Evolutionary conservation across 2,113 vertebrate genomes (phyloP).

Genomic region (Polypterus senegalus): DNA sequence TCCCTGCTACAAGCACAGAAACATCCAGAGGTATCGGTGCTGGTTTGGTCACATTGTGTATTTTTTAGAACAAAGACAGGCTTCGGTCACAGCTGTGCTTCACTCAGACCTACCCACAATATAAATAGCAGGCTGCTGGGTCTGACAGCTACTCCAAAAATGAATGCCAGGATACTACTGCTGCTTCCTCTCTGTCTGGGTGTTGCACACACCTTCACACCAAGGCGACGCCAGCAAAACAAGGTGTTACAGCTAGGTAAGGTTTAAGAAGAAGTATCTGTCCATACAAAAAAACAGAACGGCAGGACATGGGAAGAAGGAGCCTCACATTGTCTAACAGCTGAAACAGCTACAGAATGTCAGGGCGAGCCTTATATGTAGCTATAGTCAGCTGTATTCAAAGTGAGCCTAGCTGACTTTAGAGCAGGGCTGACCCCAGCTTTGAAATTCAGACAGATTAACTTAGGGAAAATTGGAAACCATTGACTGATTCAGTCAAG

Average conservation of each 20-base stretch:
- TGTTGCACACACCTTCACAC: constrained; percentile 17
- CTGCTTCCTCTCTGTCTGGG: constrained; percentile 33
- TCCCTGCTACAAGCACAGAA: constrained; percentile 37
- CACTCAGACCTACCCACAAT: not conserved
- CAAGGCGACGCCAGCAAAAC: constrained; percentile 31
- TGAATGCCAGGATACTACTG: constrained; percentile 33
- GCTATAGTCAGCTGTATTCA: too few relatives aligned
- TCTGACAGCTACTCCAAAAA: constrained; percentile 27
- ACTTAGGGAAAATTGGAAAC: too few relatives aligned
- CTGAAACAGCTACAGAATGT: too few relatives aligned
- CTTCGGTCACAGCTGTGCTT: not conserved
- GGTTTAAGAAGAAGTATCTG: constrained; percentile 6
- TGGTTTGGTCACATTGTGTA: constrained; percentile 41
- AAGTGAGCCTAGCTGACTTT: too few relatives aligned
- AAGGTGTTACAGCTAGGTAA: constrained; percentile 47
- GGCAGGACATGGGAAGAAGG: too few relatives aligned
- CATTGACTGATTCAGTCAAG: too few relatives aligned
- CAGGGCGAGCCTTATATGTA: too few relatives aligned
- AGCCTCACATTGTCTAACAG: too few relatives aligned
- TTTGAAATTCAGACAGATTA: too few relatives aligned
- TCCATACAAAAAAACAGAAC: not conserved
- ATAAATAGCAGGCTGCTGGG: constrained; percentile 23
- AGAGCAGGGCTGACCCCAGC: too few relatives aligned
- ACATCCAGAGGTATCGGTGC: constrained; percentile 32
- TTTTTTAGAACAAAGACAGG: constrained; percentile 9